Conservation (phyloP, 2,888 invertebrate species). For the Hydroisotoma schaefferi region DNA sequence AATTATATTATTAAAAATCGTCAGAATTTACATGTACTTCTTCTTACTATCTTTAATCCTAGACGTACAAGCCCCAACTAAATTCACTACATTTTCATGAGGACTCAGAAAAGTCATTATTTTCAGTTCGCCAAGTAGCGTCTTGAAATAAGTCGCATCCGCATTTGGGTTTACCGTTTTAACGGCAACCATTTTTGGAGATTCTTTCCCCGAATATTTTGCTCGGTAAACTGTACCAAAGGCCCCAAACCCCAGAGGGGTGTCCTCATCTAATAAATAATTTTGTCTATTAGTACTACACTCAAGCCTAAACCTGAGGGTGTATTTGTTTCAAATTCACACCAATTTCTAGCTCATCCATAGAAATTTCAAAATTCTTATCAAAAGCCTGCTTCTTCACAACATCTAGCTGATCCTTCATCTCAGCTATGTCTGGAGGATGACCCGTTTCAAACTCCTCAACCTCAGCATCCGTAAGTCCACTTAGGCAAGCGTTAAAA, state of each 20-base stretch:
- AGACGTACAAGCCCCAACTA: constrained; percentile 31
- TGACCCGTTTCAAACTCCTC: constrained; percentile 38
- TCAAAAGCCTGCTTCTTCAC: constrained; percentile 28
- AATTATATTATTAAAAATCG: not conserved
- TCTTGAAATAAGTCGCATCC: constrained; percentile 29
- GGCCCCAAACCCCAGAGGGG: constrained; percentile 25
- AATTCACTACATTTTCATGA: constrained; percentile 33
- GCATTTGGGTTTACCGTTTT: constrained; percentile 29
- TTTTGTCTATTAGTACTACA: too few relatives aligned
- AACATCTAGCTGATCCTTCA: not conserved
- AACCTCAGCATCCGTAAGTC: constrained; percentile 36
- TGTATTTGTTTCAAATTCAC: not conserved
- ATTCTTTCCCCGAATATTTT: constrained; percentile 13
- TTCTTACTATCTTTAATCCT: constrained; percentile 15
- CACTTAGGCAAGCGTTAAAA: constrained; percentile 30
- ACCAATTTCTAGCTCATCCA: constrained; percentile 31
- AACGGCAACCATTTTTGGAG: constrained; percentile 20
- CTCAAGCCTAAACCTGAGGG: not conserved
- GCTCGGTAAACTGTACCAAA: constrained; percentile 29
- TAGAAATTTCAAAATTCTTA: constrained; percentile 32
- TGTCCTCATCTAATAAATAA: constrained; percentile 12
- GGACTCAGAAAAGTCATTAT: constrained; percentile 34
- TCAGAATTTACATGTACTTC: not conserved
- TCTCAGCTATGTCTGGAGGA: not conserved
- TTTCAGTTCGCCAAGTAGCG: constrained; percentile 30